Base-by-base conservation (phyloP, 2,113 vertebrate genomes). In the Chunga burmeisteri region DNA sequence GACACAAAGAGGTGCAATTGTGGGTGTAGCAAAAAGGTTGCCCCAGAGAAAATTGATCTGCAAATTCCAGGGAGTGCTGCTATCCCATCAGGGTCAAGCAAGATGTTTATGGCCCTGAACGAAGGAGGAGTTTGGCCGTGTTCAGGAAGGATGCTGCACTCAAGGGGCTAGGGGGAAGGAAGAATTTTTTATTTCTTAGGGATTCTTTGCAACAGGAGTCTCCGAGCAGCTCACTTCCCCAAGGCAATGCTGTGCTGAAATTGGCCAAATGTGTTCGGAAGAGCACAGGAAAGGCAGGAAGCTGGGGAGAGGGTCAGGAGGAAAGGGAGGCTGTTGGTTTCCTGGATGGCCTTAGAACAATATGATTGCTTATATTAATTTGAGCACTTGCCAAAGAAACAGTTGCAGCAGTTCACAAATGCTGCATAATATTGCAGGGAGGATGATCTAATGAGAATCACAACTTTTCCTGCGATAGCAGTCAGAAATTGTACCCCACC, bases 331-430 rank as follows among this genome's bases (percentile, higher is more conserved):
- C 93, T 82, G 30, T 89, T 91, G 77, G 77, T 84, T 97, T 96
- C 95, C 94, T 85, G 92, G 89, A 96, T 94, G 73, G 81, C 81
- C 27, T 75, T 32, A 87, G 86, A 93, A 96, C 91, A 94, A 92
- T 92, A 71, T 21, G 38, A 77, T 56, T 94, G 73, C 88, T 92
- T 90, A 32, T 86, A 86, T 91, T 90, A 66, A 38, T 81, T 55
- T 59, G 79, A 86, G 36, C 40, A 18, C 68, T 84, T 91, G 82
- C 91, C 94, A 95, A 52, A 81, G n/a, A 79, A 92, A n/a, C 14
- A 13, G 42, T 84, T 61, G 72, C 68, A 87, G 47, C 47, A 38
- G 49, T 8, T 68, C 74, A 49, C 88, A 92, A 81, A 42, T 2
- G 14, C 16, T 34, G 30, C n/a, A 3, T 38, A 53, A 63, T 38